Base-by-base conservation (phyloP, 2,113 vertebrate genomes). In the Hippotragus niger region DNA sequence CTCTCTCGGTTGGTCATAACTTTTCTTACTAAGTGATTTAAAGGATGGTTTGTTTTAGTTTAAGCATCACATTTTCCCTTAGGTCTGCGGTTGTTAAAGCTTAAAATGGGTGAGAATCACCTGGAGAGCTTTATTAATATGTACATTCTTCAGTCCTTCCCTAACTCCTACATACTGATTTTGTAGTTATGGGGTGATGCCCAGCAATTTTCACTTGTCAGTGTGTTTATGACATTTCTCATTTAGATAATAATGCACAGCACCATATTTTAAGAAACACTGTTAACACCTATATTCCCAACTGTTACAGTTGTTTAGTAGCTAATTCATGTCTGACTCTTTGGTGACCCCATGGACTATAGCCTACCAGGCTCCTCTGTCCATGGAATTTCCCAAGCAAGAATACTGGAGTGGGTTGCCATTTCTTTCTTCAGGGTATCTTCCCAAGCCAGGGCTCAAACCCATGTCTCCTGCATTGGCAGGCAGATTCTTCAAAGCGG, bases 51-150 rank as follows among this genome's bases (percentile, higher is more conserved):
- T 91, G n/a, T 64, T 88, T 90, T 88, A 90, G 25, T 88, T 85
- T 94, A 95, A 71, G 81, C 23, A 60, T 88, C 19, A 71, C 25
- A 52, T 71, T 95, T 95, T 96, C n/a, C 17, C 36, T 67, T 94
- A 93, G 19, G 52, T 84, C 33, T 74, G 19, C 9, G n/a, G 15
- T 57, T 97, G 53, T 91, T 64, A 88, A 94, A 93, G 53, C 76
- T 93, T 78, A 80, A 19, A 84, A 16, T 47, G 9, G 16, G 13
- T 83, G 27, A 83, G 27, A 90, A 67, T 93, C 29, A 80, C 25
- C 21, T 74, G 6, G 16, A 71, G 47, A 9, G 2, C 29, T 78
- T 90, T 86, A 67, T 90, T 93, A 86, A 91, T 90, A 50, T 71
- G 25, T 36, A 14, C 25, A 57, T 95, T 57, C 6, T 27, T 64